These are phyloP conservation scores for Thalassarche chlororhynchos DNA, from an alignment of 2,113 vertebrate species.

Conservation along the genomic window DNA sequence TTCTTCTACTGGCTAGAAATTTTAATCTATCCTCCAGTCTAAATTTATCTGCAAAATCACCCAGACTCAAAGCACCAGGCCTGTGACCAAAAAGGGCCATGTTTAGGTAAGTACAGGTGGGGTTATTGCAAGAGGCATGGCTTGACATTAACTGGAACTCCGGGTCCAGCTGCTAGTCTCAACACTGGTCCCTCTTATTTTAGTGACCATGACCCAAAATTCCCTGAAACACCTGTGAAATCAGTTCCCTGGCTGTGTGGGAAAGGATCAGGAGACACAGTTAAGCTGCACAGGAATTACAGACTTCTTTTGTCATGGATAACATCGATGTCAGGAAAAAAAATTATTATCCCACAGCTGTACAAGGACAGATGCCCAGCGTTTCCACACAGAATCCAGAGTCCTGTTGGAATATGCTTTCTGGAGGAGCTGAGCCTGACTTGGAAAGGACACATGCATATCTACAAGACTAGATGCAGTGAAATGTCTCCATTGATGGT, in stretches of 20 bases:
- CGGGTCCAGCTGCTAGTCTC: background rate
- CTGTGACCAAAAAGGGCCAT: background rate
- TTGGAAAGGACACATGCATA: background rate
- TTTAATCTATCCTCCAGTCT: background rate
- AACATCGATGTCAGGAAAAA: background rate
- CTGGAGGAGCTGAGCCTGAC: background rate
- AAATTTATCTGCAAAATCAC: conserved; percentile 22
- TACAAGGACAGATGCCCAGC: background rate
- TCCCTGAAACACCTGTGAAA: background rate
- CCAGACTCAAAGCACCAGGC: background rate
- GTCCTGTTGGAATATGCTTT: background rate
- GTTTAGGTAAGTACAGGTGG: conserved; percentile 1
- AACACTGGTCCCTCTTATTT: background rate
- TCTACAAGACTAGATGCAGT: background rate
- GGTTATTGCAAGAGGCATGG: background rate
- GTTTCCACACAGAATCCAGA: background rate
- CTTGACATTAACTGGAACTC: background rate
- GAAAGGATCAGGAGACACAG: background rate
- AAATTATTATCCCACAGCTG: background rate
- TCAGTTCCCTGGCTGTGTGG: background rate
- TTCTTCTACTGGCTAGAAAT: background rate
- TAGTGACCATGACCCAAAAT: background rate
- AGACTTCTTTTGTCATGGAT: background rate
- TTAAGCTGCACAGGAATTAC: background rate
- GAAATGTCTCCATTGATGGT: background rate